Evolutionary conservation across 1,140 invertebrate species (phyloP).

Genomic region (Sycobia sp.): DNA sequence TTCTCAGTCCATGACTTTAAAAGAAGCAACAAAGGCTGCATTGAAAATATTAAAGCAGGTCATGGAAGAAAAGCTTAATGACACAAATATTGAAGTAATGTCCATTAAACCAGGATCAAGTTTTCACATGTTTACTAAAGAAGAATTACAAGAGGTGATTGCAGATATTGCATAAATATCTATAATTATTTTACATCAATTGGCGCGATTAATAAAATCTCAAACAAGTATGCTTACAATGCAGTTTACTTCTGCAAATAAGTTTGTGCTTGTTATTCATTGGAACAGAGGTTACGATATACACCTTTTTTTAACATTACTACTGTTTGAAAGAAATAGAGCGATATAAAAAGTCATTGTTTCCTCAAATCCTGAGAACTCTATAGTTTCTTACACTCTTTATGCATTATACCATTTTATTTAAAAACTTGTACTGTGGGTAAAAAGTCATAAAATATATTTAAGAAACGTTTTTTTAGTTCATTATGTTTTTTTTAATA

Average conservation of each 20-base stretch:
- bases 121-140: slow-evolving; percentile 90
- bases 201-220: neutral
- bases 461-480: slow-evolving; percentile 4
- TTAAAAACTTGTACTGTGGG: slow-evolving; percentile 7
- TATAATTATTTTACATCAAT: slow-evolving; percentile 12
- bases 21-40: slow-evolving; percentile 90
- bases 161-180: slow-evolving; percentile 71
- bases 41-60: slow-evolving; percentile 98
- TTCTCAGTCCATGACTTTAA: slow-evolving; percentile 91
- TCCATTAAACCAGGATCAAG: slow-evolving; percentile 84
- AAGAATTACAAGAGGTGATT: slow-evolving; percentile 90
- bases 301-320: slow-evolving; percentile 31
- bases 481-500: slow-evolving; percentile 6
- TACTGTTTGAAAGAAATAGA: slow-evolving; percentile 34
- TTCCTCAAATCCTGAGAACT: slow-evolving; percentile 19
- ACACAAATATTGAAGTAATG: slow-evolving; percentile 97
- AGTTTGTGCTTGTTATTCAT: slow-evolving; percentile 18
- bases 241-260: slow-evolving; percentile 7
- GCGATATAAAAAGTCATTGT: slow-evolving; percentile 32
- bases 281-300: slow-evolving; percentile 9
- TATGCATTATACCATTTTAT: neutral
- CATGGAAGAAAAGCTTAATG: slow-evolving; percentile 99
- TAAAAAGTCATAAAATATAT: slow-evolving; percentile 9
- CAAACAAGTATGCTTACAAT: slow-evolving; percentile 5
- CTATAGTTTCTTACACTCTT: slow-evolving; percentile 21